phyloP scores from a whole-genome alignment of 2,888 invertebrate genomes.

The Emmelina monodactyla region DNA sequence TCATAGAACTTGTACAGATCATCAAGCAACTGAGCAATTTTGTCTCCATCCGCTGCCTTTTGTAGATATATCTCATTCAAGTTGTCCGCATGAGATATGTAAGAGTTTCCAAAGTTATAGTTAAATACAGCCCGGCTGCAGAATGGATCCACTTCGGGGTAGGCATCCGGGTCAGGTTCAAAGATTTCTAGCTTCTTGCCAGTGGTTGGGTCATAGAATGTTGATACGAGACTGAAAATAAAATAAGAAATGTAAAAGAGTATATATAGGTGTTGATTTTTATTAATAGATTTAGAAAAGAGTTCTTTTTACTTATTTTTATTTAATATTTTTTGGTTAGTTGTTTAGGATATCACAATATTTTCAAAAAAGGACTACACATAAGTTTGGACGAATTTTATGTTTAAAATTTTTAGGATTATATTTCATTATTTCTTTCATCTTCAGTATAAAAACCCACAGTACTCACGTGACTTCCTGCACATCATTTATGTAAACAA shows the following conservation, averaged over 20 bases:
- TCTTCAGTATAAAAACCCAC: neutral
- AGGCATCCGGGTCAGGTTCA: slow-evolving; percentile 61
- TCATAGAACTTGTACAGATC: slow-evolving; percentile 65
- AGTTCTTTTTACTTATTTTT: no score
- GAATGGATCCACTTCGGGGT: slow-evolving; percentile 56
- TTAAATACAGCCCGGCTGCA: slow-evolving; percentile 71
- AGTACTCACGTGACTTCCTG: slow-evolving; percentile 37
- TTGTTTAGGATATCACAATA: no score
- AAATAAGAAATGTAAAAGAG: no score
- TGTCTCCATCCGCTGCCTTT: slow-evolving; percentile 47
- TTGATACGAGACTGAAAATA: slow-evolving; percentile 69
- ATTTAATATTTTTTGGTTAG: no score
- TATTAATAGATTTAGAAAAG: no score
- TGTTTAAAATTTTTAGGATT: no score
- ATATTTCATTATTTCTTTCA: neutral
- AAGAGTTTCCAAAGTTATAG: slow-evolving; percentile 64
- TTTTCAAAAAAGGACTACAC: no score
- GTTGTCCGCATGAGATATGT: slow-evolving; percentile 65
- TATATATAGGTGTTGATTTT: neutral
- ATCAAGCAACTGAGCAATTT: slow-evolving; percentile 63
- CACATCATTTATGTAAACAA: slow-evolving; percentile 44
- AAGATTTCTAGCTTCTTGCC: slow-evolving; percentile 58
- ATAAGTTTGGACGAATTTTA: no score
- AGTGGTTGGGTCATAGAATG: slow-evolving; percentile 63
- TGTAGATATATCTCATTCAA: slow-evolving; percentile 72